A percentile compares a stretch with the other conserved stretches of the same genome.
These are phyloP conservation scores for Amphiprion clarkii DNA, from an alignment of 2,797 vertebrate genomes.

Conservation along the genomic window DNA sequence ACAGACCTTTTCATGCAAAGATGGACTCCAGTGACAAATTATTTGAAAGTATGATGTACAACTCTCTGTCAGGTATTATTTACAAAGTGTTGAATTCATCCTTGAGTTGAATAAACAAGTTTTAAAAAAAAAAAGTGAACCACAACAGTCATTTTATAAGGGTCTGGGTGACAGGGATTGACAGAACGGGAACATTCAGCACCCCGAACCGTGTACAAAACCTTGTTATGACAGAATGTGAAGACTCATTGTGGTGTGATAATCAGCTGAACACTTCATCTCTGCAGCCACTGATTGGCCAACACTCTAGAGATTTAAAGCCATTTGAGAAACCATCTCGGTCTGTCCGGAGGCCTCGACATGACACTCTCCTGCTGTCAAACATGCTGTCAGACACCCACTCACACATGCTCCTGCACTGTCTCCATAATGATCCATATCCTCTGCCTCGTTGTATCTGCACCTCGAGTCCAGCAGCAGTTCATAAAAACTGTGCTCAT, in stretches of 20 bases:
- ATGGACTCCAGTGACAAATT: no score
- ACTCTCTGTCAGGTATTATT: no score
- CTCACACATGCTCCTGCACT: conserved; percentile 11
- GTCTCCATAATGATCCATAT: conserved; percentile 25
- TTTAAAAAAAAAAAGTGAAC: no score
- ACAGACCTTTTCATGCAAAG: no score
- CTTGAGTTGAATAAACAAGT: no score
- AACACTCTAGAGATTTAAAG: conserved; percentile 26
- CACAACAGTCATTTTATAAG: no score
- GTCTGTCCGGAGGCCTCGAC: conserved; percentile 6
- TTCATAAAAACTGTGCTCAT: conserved; percentile 9
- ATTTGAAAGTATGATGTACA: no score
- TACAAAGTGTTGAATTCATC: no score
- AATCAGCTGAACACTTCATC: background rate
- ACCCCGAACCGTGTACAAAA: background rate
- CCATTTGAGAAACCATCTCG: conserved; percentile 32
- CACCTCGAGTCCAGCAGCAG: conserved; percentile 19
- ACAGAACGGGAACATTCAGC: background rate
- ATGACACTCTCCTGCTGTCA: conserved; percentile 26
- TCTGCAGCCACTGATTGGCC: background rate
- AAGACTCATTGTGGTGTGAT: background rate
- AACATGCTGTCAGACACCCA: conserved; percentile 34
- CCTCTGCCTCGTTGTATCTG: conserved; percentile 26
- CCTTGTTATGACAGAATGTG: background rate
- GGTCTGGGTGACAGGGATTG: no score